These are phyloP conservation scores for Volucella inanis DNA, from an alignment of 2,888 invertebrate species.

Conservation along the genomic window DNA sequence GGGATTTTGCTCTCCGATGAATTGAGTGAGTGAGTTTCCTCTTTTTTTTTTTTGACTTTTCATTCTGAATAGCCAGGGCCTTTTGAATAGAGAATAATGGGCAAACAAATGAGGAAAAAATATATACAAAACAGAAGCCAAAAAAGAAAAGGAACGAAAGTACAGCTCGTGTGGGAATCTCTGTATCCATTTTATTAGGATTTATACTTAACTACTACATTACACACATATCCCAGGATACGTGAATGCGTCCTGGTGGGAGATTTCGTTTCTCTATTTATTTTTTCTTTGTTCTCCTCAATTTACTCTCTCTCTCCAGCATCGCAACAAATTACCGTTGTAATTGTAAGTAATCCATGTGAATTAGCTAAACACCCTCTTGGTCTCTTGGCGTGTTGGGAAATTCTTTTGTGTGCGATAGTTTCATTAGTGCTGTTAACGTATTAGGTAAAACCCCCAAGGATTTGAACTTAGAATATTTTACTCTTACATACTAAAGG, in stretches of 20 bases:
- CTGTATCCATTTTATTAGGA: conserved; percentile 52
- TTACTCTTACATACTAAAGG: no score
- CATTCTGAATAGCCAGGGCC: conserved; percentile 30
- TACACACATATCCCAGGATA: conserved; percentile 16
- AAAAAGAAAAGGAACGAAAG: neutral
- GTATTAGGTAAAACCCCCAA: conserved; percentile 13
- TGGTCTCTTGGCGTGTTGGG: neutral
- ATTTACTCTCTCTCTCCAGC: neutral
- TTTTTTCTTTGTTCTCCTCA: no score
- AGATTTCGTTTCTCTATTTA: neutral
- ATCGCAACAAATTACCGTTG: conserved; percentile 35
- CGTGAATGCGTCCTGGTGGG: conserved; percentile 2
- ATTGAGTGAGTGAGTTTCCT: conserved; percentile 16
- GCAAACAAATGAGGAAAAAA: conserved; percentile 4
- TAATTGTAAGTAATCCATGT: conserved; percentile 56
- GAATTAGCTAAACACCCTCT: conserved; percentile 44
- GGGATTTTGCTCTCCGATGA: conserved; percentile 40
- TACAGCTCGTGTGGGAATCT: conserved; percentile 25
- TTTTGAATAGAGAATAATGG: conserved; percentile 50
- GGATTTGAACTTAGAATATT: conserved; percentile 1
- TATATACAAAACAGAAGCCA: no score
- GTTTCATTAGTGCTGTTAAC: conserved; percentile 41
- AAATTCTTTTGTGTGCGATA: conserved; percentile 37
- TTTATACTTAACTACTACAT: conserved; percentile 42
- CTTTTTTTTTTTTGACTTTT: conserved; percentile 4